Conservation (phyloP, 2,113 vertebrate genomes). For the Sander vitreus region DNA sequence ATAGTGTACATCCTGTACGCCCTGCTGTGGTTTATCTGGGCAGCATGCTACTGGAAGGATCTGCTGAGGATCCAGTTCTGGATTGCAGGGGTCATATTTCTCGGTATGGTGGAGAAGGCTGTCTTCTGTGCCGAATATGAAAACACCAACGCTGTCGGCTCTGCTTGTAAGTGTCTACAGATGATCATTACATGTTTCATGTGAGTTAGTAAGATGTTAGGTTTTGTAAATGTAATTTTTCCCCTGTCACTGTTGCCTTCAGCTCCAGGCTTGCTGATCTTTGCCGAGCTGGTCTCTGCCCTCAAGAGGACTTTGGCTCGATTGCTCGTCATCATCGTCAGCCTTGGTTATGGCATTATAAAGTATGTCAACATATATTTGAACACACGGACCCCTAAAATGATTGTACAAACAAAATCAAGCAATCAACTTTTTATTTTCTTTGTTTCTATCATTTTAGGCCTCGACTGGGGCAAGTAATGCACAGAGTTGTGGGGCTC, state of each 20-base stretch:
- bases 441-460: constrained; percentile 61
- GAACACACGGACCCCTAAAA: neutral
- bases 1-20: constrained; percentile 89
- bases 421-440: neutral
- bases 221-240: neutral
- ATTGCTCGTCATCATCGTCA: constrained; percentile 91
- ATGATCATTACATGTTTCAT: neutral
- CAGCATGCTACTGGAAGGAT: constrained; percentile 93
- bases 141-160: constrained; percentile 88
- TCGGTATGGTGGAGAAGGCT: constrained; percentile 93
- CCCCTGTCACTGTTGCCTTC: neutral
- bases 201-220: neutral
- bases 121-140: constrained; percentile 92
- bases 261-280: constrained; percentile 88
- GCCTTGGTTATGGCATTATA: constrained; percentile 92
- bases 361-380: constrained; percentile 83
- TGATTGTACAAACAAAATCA: neutral
- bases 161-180: constrained; percentile 84
- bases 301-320: constrained; percentile 91
- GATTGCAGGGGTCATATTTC: constrained; percentile 92
- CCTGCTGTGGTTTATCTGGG: constrained; percentile 90
- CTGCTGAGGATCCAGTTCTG: constrained; percentile 93
- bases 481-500: constrained; percentile 90
- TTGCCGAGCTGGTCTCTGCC: constrained; percentile 89
- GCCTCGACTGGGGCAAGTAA: constrained; percentile 89